A percentile compares a stretch with the other conserved stretches of the same genome.
These are phyloP conservation scores for Callimorpha dominula DNA, from an alignment of 2,888 invertebrate species.

Conservation along the genomic window DNA sequence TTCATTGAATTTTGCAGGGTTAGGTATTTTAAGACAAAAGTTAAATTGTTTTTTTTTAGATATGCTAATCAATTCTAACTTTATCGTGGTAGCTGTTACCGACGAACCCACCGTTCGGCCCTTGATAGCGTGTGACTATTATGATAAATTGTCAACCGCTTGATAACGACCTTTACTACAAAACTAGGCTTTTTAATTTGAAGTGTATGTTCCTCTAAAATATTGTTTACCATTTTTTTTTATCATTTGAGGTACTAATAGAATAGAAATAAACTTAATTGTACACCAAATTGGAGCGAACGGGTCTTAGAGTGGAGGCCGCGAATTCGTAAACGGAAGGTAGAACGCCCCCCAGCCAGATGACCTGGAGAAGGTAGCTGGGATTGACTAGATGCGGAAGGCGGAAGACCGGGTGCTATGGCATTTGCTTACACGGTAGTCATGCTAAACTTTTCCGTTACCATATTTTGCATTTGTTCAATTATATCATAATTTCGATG, in stretches of 20 bases:
- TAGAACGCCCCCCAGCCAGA: too few relatives aligned
- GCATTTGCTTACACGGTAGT: neutral
- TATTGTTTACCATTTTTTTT: neutral
- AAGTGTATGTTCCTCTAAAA: neutral
- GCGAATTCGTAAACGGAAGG: too few relatives aligned
- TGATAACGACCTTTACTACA: constrained; percentile 65
- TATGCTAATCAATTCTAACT: constrained; percentile 36
- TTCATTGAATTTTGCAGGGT: neutral
- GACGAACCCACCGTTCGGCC: constrained; percentile 50
- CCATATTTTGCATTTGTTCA: too few relatives aligned
- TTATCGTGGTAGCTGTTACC: constrained; percentile 32
- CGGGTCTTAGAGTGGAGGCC: too few relatives aligned
- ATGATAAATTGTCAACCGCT: constrained; percentile 65
- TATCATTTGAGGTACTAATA: neutral
- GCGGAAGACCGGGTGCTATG: too few relatives aligned
- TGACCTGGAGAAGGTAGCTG: too few relatives aligned
- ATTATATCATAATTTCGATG: neutral
- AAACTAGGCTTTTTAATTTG: constrained; percentile 29
- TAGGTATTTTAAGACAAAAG: neutral
- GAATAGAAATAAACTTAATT: too few relatives aligned
- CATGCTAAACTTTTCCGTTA: neutral
- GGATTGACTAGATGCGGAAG: too few relatives aligned
- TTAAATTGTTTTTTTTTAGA: constrained; percentile 16
- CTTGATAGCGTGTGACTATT: constrained; percentile 64
- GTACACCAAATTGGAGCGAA: too few relatives aligned